These are phyloP conservation scores for Petrosia ficiformis DNA, from an alignment of 37 sponge, comb jelly and placozoan species.

Conservation along the genomic window DNA sequence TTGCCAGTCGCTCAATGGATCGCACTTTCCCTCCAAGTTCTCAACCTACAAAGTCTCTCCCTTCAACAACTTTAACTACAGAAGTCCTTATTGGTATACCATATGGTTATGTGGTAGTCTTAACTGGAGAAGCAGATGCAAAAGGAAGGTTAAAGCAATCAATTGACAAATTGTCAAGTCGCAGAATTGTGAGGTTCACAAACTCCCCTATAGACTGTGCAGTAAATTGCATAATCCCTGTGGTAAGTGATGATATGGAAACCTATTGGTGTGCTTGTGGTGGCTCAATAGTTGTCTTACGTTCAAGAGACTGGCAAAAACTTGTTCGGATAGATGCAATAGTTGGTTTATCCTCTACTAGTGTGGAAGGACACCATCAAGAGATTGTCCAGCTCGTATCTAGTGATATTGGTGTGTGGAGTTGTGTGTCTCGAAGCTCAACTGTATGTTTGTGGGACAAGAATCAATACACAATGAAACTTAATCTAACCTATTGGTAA, in stretches of 20 bases:
- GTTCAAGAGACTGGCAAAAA: slow-evolving; percentile 32
- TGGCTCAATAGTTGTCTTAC: slow-evolving; percentile 29
- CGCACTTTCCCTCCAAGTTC: background rate
- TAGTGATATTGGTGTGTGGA: slow-evolving; percentile 66
- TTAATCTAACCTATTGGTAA: slow-evolving; percentile 48
- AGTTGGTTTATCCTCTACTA: background rate
- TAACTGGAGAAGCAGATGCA: slow-evolving; percentile 31
- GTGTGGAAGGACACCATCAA: too few species aligned
- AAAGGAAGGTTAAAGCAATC: slow-evolving; percentile 42
- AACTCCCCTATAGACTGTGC: background rate
- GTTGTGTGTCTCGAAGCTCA: slow-evolving; percentile 22
- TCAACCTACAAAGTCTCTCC: background rate
- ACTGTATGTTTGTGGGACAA: slow-evolving; percentile 53
- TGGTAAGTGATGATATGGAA: slow-evolving; percentile 2
- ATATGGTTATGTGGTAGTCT: slow-evolving; percentile 45
- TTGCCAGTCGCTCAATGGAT: background rate
- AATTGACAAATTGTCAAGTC: slow-evolving; percentile 11
- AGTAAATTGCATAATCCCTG: slow-evolving; percentile 20
- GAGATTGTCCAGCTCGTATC: slow-evolving; percentile 18
- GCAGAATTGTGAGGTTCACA: slow-evolving; percentile 45
- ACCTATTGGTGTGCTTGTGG: slow-evolving; percentile 64
- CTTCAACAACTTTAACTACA: background rate
- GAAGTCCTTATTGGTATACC: slow-evolving; percentile 52
- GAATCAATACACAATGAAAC: slow-evolving; percentile 3
- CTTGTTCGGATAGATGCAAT: slow-evolving; percentile 12